Evolutionary conservation across 2,888 invertebrate genomes (phyloP), one percentile per base, ranked within the genome.

Genomic region (Luperina nickerlii): DNA sequence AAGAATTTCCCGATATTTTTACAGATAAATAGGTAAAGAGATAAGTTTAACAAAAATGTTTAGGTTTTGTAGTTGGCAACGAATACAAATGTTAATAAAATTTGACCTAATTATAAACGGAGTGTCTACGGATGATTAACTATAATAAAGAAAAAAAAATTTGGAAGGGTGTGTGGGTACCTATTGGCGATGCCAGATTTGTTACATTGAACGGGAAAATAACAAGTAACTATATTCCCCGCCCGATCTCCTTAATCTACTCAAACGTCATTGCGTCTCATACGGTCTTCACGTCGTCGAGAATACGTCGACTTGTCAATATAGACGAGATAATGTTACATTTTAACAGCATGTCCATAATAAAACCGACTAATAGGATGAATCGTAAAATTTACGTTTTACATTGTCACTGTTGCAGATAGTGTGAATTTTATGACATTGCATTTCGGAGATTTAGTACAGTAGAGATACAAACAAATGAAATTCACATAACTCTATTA

Each of bases 281-380:
- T 73, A 27, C 1, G 5, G 5, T 6, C n/a, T 42, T 57, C 45
- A 62, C 63, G 67, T 65, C 11, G 45, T 65, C 15, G 54, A n/a
- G 51, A n/a, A n/a, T 38, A 70, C 57, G 63, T n/a, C 1, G 27
- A 76, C 38, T 45, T 69, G 74, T 54, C 62, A 74, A 54, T 73
- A 81, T n/a, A 73, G 24, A 71, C 48, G 38, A 67, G 45, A 73
- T 87, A 71, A 82, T 60, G 73, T 71, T 32, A 86, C 79, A 84
- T 63, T 87, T 84, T 84, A 87, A 79, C 51, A 63, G 65, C 8
- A 62, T 73, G 68, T 62, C 65, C 32, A n/a, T 51, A 73, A 77
- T 77, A 86, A 74, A 84, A 81, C 72, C 38, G 38, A 70, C 74
- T 80, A 80, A 87, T 76, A 74, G 72, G 73, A 74, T 45, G 27